Evolutionary conservation across 2,888 invertebrate species (phyloP), one percentile per base, ranked within the genome.

Genomic region (Nowickia ferox): DNA sequence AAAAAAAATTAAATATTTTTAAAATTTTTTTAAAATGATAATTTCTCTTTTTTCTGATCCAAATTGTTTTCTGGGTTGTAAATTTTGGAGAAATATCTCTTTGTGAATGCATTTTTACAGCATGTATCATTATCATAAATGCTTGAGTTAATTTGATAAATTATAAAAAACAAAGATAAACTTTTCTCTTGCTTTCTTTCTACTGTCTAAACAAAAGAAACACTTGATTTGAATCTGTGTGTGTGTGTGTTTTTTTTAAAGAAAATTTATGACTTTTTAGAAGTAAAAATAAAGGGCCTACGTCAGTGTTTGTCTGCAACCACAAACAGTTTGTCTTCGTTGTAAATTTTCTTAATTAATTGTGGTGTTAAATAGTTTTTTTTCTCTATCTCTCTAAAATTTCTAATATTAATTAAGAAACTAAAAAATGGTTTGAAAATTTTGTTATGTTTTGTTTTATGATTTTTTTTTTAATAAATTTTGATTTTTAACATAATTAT

Each of bases 121-220:
- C 63, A 65, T 53, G 42, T 48, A 80, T 69, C 57, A 59, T 75
- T 80, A 75, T 80, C 80, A 80, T 83, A 86, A 86, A 83, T 80
- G 91, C 91, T 89, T 90, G 87, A 90, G 88, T 90, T 89, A 87
- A 85, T 90, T 91, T 91, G 91, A 91, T 90, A 89, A 88, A 91
- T 91, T 91, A 88, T 87, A 48, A 55, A 13, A 77, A 4, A 30
- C 30, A 69, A 61, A 65, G 48, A 78, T 44, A 22, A 42, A 15
- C 10, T 44, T 68, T 71, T 79, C 38, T 42, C 38, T 42, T 55
- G 46, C 22, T 42, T 22, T 51, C 19, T 57, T 57, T 53, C 19
- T 30, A 17, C 51, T 53, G 17, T 44, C 57, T 87, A 88, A 87
- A 86, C 53, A 87, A 86, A 46, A 84, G 19, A 69, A 61, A 57